Conservation (phyloP, 2,888 invertebrate genomes). For the Sthenelais limicola region DNA sequence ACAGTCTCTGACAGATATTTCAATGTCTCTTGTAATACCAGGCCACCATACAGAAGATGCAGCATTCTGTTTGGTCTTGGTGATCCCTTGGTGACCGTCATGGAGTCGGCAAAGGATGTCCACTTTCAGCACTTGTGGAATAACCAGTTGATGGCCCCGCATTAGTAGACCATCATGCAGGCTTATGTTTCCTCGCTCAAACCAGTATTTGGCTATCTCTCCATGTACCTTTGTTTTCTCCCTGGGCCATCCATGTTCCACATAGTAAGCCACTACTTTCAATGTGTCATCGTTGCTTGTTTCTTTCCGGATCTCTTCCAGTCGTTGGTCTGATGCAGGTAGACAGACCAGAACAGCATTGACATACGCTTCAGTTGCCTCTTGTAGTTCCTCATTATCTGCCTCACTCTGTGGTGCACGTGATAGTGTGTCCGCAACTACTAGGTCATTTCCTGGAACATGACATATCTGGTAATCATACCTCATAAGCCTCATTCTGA, state of each 20-base stretch:
- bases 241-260: neutral
- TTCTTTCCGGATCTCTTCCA: neutral
- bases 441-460: slow-evolving; percentile 6
- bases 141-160: neutral
- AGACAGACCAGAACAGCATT: neutral
- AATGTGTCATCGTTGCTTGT: neutral
- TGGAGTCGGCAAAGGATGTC: slow-evolving; percentile 11
- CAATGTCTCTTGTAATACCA: neutral
- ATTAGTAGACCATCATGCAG: slow-evolving; percentile 19
- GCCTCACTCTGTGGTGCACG: neutral
- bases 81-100: neutral
- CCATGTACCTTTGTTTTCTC: neutral
- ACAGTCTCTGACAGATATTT: too few species aligned
- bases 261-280: neutral
- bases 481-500: slow-evolving; percentile 25
- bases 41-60: slow-evolving; percentile 14
- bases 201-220: too few species aligned
- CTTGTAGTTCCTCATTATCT: neutral
- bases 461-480: slow-evolving; percentile 19
- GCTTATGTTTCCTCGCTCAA: too few species aligned
- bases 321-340: neutral
- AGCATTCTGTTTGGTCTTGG: neutral
- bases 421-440: slow-evolving; percentile 4
- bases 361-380: neutral
- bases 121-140: slow-evolving; percentile 4